These are phyloP conservation scores for Trissolcus brochymenae DNA, from an alignment of 2,888 invertebrate genomes.

Conservation along the genomic window DNA sequence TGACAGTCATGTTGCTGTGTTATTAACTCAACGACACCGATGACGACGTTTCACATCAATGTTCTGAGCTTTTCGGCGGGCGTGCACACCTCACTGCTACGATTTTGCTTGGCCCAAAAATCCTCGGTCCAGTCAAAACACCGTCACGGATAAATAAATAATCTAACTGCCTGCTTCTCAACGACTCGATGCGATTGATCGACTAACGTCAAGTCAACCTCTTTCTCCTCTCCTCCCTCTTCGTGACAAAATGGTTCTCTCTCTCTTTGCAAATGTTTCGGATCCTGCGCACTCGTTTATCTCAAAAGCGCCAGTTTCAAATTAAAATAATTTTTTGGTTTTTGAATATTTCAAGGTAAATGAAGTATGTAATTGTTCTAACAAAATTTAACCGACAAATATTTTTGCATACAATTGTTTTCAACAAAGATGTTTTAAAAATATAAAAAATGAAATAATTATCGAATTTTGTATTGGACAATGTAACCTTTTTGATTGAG, in stretches of 20 bases:
- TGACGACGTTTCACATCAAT: constrained; percentile 47
- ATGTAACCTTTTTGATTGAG: too few species aligned
- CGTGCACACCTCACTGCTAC: neutral
- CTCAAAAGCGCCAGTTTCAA: too few species aligned
- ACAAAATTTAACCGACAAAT: too few species aligned
- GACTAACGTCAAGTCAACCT: constrained; percentile 22
- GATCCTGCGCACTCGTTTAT: neutral
- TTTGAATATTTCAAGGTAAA: too few species aligned
- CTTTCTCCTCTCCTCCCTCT: constrained; percentile 8
- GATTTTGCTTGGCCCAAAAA: neutral
- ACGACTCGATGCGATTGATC: constrained; percentile 49
- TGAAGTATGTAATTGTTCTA: too few species aligned
- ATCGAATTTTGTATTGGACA: too few species aligned
- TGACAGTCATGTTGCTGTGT: constrained; percentile 83
- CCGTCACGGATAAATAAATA: constrained; percentile 17
- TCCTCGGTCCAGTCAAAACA: neutral
- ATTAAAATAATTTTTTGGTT: too few species aligned
- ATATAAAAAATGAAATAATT: too few species aligned
- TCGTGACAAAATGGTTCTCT: neutral
- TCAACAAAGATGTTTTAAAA: too few species aligned
- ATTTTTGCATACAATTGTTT: too few species aligned
- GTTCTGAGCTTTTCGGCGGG: neutral
- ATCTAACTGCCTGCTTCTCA: constrained; percentile 12
- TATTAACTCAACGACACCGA: constrained; percentile 5
- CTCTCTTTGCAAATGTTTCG: neutral